Conservation (phyloP, 1,140 invertebrate genomes). For the Drosophila ironensis region DNA sequence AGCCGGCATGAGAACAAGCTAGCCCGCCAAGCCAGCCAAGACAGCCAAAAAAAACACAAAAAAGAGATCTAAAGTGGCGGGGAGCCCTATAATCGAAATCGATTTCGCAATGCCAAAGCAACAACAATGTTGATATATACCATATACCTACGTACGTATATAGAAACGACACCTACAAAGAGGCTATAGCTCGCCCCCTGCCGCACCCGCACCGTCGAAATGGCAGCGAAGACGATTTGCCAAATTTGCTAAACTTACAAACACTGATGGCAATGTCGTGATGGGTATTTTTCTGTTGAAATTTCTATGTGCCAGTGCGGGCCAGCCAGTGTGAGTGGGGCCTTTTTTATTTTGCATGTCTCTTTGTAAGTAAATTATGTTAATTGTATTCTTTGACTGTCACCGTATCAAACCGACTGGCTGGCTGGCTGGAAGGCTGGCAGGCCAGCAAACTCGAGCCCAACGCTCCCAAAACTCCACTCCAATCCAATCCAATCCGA, state of each 20-base stretch:
- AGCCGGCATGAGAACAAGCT: conserved; percentile 13
- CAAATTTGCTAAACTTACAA: conserved; percentile 70
- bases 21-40: too few species aligned
- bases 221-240: conserved; percentile 58
- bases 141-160: conserved; percentile 1
- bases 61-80: conserved; percentile 30
- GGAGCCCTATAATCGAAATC: conserved; percentile 57
- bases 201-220: neutral
- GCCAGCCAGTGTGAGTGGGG: neutral
- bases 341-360: conserved; percentile 30
- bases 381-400: conserved; percentile 73
- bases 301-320: conserved; percentile 11
- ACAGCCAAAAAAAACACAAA: conserved; percentile 10
- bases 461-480: neutral
- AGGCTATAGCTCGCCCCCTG: neutral
- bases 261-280: conserved; percentile 56
- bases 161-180: conserved; percentile 22
- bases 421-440: too few species aligned
- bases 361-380: conserved; percentile 74
- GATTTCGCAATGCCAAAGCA: conserved; percentile 60
- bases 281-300: conserved; percentile 26
- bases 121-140: conserved; percentile 15
- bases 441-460: conserved; percentile 6
- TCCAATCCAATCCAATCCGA: neutral
- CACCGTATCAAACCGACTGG: conserved; percentile 43